phyloP scores from a whole-genome alignment of 2,113 vertebrate species.

The Pristiophorus japonicus region DNA sequence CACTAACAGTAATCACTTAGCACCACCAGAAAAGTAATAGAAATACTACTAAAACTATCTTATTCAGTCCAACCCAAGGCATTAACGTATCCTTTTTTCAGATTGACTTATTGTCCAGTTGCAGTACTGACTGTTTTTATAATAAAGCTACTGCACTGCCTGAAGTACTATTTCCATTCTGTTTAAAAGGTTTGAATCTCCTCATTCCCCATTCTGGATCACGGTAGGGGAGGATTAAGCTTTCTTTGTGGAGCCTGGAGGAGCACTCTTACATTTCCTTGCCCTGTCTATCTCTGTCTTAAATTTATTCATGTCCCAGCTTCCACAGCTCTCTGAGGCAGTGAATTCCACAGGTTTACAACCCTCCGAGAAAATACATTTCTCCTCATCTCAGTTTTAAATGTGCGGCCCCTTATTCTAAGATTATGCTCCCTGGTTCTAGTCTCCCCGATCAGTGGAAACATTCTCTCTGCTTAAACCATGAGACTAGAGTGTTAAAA shows the following conservation, averaged over 20 bases:
- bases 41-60: neutral
- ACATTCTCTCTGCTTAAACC: too few relatives aligned
- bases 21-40: neutral
- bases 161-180: neutral
- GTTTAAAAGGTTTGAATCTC: neutral
- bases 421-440: too few relatives aligned
- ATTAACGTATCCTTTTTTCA: neutral
- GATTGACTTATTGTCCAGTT: neutral
- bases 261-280: neutral
- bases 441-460: too few relatives aligned
- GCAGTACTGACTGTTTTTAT: neutral
- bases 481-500: too few relatives aligned
- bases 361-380: too few relatives aligned
- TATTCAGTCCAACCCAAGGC: neutral
- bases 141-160: neutral
- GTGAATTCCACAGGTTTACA: too few relatives aligned
- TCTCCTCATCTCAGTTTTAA: too few relatives aligned
- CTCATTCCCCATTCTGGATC: neutral
- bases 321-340: too few relatives aligned
- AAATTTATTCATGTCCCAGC: too few relatives aligned
- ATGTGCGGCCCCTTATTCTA: too few relatives aligned
- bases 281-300: too few relatives aligned
- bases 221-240: neutral
- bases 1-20: neutral
- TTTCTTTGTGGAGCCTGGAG: neutral